Evolutionary conservation across 2,113 vertebrate genomes (phyloP), one percentile per base, ranked within the genome.

Genomic region (Xiphophorus hellerii): DNA sequence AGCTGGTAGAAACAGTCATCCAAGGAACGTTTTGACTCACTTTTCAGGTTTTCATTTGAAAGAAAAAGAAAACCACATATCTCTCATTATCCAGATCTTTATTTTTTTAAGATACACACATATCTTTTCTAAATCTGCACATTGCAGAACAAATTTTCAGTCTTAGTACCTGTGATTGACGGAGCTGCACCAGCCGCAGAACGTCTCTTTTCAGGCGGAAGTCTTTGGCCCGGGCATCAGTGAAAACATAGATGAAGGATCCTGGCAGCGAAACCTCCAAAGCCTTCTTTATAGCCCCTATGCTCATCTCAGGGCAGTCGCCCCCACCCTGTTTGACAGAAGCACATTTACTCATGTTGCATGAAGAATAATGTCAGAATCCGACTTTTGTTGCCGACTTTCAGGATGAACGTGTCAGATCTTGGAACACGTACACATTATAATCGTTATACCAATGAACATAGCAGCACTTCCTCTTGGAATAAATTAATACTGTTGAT

Each of bases 221-320:
- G 84, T 98, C 97, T 92, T 98, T 98, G 84, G 97, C 97, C 5
- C 97, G 94, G 73, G 97, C 97, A 0, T 98, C 97, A 0, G 97
- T 96, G 91, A 98, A 98, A 80, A 98, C 96, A 1, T 96, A 98
- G 88, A 98, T 78, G 66, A 97, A 98, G 67, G 97, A 98, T 62
- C 96, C 93, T 0, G 97, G 96, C 48, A 95, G 90, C 0, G 97
- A 96, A 28, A 97, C 91, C 81, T 98, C 97, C 88, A 97, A 89
- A 0, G 97, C 97, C 31, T 90, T 93, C 84, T 95, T 95, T 86
- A 98, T 96, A 86, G 97, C 97, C 5, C 95, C 96, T 51, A 98
- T 89, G 0, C 97, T 98, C 97, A 98, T 98, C 92, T 98, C 97
- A 0, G 97, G 97, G 81, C 97, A 98, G 90, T 98, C 97, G 0